phyloP scores from a whole-genome alignment of 2,888 invertebrate species.

The Callimorpha dominula region DNA sequence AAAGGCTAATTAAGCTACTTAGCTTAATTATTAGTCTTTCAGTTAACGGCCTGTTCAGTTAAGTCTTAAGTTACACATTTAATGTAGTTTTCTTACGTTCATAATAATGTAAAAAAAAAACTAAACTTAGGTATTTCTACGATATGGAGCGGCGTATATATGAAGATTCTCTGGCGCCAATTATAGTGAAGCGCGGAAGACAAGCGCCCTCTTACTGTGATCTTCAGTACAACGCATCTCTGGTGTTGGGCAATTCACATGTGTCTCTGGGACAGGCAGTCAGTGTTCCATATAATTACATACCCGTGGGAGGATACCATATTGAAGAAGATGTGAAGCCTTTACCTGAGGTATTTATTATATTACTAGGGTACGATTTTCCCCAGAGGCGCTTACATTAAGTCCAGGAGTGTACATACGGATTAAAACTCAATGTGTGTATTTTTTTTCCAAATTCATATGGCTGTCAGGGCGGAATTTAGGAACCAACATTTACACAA shows the following conservation, averaged over 20 bases:
- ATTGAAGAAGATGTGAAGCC: constrained; percentile 30
- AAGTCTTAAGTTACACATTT: too few relatives aligned
- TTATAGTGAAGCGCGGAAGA: constrained; percentile 33
- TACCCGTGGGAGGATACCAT: constrained; percentile 38
- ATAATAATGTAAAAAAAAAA: too few relatives aligned
- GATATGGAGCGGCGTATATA: constrained; percentile 20
- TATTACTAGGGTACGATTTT: not conserved
- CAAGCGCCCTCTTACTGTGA: constrained; percentile 43
- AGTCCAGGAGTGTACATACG: too few relatives aligned
- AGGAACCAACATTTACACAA: too few relatives aligned
- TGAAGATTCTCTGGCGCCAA: constrained; percentile 8
- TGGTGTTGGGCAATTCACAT: constrained; percentile 48
- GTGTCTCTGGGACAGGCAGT: constrained; percentile 32
- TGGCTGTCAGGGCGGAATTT: too few relatives aligned
- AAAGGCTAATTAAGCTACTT: too few relatives aligned
- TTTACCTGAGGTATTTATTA: constrained; percentile 47
- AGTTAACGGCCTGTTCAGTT: too few relatives aligned
- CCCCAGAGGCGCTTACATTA: too few relatives aligned
- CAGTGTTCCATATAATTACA: constrained; percentile 40
- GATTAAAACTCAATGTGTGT: too few relatives aligned
- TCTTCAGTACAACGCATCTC: constrained; percentile 47
- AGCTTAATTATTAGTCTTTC: too few relatives aligned
- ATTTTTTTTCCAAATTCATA: too few relatives aligned
- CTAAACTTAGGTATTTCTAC: constrained; percentile 8
- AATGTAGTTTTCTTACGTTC: not conserved